These are phyloP conservation scores for Chromobotia macracanthus DNA, from an alignment of 2,797 vertebrate species.

Conservation along the genomic window DNA sequence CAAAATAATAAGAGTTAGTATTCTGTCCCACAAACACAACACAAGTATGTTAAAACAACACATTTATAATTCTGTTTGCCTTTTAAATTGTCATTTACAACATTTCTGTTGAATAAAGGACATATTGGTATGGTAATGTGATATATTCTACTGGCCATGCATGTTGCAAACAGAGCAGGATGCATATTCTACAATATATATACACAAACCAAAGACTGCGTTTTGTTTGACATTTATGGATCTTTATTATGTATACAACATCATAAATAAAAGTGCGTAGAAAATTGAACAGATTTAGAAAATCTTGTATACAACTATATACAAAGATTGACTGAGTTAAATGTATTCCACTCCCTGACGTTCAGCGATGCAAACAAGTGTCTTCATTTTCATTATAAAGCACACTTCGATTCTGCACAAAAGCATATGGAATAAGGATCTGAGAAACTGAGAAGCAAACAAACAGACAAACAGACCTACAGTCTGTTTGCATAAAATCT, in stretches of 20 bases:
- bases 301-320: conserved; percentile 89
- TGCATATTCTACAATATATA: no score
- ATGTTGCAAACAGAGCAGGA: no score
- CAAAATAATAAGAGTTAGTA: no score
- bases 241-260: conserved; percentile 84
- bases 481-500: conserved; percentile 55
- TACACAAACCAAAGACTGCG: neutral
- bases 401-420: conserved; percentile 49
- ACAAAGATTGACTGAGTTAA: conserved; percentile 69
- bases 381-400: conserved; percentile 44
- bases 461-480: conserved; percentile 22
- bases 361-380: conserved; percentile 33
- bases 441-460: no score
- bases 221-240: conserved; percentile 69
- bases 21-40: no score
- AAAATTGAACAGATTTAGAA: conserved; percentile 89
- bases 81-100: no score
- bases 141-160: no score
- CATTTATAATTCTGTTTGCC: neutral
- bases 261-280: conserved; percentile 84
- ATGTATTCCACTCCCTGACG: conserved; percentile 34
- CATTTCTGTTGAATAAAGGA: no score
- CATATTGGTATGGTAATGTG: no score
- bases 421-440: conserved; percentile 33
- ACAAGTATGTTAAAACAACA: no score